Percentiles rank a stretch among this genome's conserved stretches.
phyloP scores from a whole-genome alignment of 1,140 invertebrate species.

The Drosophila varians region DNA sequence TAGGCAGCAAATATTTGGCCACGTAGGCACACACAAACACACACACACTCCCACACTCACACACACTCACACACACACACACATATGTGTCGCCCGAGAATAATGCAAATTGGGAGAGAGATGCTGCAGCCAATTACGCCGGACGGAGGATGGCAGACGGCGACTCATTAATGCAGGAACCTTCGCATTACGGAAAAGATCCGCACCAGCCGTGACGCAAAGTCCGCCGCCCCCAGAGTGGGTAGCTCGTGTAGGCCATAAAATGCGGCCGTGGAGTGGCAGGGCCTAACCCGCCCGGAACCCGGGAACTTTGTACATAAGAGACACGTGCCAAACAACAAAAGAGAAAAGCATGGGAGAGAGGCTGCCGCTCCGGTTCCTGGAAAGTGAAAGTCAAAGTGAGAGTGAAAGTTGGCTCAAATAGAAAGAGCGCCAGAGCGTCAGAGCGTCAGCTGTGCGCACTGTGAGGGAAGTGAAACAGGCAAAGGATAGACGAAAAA shows the following conservation, averaged over 20 bases:
- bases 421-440: slow-evolving; percentile 38
- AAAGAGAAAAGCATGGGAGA: slow-evolving; percentile 29
- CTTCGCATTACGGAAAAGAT: slow-evolving; percentile 3
- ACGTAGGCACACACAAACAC: slow-evolving; percentile 16
- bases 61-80: background rate
- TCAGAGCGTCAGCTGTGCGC: slow-evolving; percentile 55
- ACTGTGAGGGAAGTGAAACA: slow-evolving; percentile 20
- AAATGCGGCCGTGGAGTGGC: slow-evolving; percentile 36
- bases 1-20: slow-evolving; percentile 53
- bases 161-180: slow-evolving; percentile 38
- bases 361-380: too few species aligned
- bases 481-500: slow-evolving; percentile 39
- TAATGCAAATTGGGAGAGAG: slow-evolving; percentile 56
- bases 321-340: slow-evolving; percentile 39
- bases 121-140: slow-evolving; percentile 59
- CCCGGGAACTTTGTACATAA: slow-evolving; percentile 32
- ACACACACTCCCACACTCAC: too few species aligned
- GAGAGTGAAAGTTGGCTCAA: slow-evolving; percentile 21
- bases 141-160: background rate
- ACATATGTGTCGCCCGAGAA: slow-evolving; percentile 39
- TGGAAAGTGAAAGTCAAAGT: slow-evolving; percentile 33
- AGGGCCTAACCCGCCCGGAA: background rate
- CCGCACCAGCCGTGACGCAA: slow-evolving; percentile 30
- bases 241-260: slow-evolving; percentile 71
- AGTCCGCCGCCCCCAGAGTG: slow-evolving; percentile 16